A percentile compares a stretch with the other conserved stretches of the same genome.
Evolutionary conservation across 1,140 invertebrate genomes (phyloP).

Genomic region (Brachionus sp.): DNA sequence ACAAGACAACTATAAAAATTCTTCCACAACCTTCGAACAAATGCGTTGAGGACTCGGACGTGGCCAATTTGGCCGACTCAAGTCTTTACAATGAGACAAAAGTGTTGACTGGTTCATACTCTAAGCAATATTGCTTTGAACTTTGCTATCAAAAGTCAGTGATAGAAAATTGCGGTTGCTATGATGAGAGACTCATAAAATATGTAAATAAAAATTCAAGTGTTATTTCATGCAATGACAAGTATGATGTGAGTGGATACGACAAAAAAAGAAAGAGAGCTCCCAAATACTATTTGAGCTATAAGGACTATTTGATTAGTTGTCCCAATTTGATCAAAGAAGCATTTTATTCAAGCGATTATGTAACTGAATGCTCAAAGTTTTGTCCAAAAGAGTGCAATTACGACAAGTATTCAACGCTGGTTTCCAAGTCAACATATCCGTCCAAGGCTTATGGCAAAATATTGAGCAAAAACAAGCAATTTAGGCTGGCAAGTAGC

Average conservation of each 20-base stretch:
- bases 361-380: neutral
- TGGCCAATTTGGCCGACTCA: neutral
- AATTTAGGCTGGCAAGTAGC: neutral
- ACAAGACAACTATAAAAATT: constrained; percentile 1
- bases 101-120: neutral
- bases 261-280: neutral
- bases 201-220: neutral
- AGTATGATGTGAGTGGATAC: constrained; percentile 16
- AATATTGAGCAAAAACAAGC: neutral
- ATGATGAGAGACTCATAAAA: constrained; percentile 11
- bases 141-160: neutral
- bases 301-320: constrained; percentile 20
- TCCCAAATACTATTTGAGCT: constrained; percentile 6
- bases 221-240: constrained; percentile 14
- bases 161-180: constrained; percentile 13
- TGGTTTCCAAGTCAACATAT: constrained; percentile 12
- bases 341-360: constrained; percentile 27
- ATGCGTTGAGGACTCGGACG: neutral
- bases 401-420: neutral
- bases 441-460: neutral
- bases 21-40: constrained; percentile 3
- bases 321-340: constrained; percentile 28
- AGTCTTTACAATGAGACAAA: neutral
- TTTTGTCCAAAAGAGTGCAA: constrained; percentile 21
- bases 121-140: constrained; percentile 13